Conservation (phyloP, 2,797 vertebrate species). For the Okamejei kenojei region DNA sequence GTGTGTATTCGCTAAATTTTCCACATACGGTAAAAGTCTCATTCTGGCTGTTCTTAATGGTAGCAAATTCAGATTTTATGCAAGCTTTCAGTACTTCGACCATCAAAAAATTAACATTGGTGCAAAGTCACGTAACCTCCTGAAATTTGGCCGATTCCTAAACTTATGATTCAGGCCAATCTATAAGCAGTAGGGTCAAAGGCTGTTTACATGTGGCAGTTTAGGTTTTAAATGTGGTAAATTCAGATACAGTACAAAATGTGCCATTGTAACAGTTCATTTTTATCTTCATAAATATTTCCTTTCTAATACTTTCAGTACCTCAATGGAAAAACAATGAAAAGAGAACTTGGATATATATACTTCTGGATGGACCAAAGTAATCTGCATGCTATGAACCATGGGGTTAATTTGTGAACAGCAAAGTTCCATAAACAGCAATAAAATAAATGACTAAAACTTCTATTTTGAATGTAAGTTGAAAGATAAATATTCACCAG, state of each 20-base stretch:
- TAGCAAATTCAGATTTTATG: background rate
- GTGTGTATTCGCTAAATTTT: background rate
- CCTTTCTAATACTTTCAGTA: background rate
- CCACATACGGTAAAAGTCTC: background rate
- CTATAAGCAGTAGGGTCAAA: background rate
- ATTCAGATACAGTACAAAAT: background rate
- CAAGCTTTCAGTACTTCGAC: background rate
- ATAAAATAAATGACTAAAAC: too few species aligned
- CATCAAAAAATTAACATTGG: background rate
- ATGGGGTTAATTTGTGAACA: too few species aligned
- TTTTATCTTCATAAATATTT: background rate
- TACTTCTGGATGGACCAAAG: background rate
- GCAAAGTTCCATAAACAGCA: too few species aligned
- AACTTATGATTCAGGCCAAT: background rate
- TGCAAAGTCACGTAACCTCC: background rate
- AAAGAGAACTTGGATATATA: background rate
- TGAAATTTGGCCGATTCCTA: background rate
- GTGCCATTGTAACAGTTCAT: too few species aligned
- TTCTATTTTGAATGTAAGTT: background rate
- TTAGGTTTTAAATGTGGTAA: background rate
- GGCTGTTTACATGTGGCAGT: background rate
- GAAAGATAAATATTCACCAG: background rate
- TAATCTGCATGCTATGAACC: background rate
- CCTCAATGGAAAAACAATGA: conserved; percentile 1
- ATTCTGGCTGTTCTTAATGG: background rate